Conservation (phyloP, 2,797 vertebrate species). For the Gambusia yucatana region DNA sequence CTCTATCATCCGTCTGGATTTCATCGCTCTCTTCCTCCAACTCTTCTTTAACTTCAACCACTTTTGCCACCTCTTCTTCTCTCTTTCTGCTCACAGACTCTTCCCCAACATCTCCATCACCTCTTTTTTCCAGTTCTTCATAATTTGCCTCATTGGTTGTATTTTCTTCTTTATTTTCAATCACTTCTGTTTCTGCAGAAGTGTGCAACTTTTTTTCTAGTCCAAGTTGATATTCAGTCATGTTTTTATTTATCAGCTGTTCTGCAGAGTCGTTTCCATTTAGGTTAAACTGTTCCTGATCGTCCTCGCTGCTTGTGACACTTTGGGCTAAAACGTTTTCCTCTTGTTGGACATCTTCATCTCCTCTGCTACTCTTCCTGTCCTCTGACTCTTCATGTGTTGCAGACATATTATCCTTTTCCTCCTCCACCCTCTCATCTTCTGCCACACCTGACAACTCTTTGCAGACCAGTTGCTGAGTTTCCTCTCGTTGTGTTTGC, state of each 20-base stretch:
- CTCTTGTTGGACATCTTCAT: not conserved
- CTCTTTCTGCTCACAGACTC: not conserved
- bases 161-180: not conserved
- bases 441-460: not conserved
- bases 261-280: not conserved
- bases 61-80: not conserved
- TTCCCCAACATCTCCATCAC: not conserved
- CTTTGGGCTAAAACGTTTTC: not conserved
- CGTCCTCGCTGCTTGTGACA: not conserved
- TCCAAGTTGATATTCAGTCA: not conserved
- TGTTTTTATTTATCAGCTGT: not conserved
- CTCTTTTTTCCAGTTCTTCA: slow-evolving; percentile 5
- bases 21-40: not conserved
- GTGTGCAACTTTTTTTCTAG: not conserved
- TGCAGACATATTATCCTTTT: not conserved
- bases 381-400: not conserved
- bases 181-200: not conserved
- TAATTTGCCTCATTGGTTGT: not conserved
- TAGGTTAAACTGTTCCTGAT: not conserved
- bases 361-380: not conserved
- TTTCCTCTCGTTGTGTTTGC: not conserved
- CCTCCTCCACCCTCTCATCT: slow-evolving; percentile 13
- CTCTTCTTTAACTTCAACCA: not conserved
- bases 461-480: not conserved
- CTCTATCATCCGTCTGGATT: slow-evolving; percentile 7